phyloP scores from a whole-genome alignment of 1,140 invertebrate species.

The Aphidius ervi region DNA sequence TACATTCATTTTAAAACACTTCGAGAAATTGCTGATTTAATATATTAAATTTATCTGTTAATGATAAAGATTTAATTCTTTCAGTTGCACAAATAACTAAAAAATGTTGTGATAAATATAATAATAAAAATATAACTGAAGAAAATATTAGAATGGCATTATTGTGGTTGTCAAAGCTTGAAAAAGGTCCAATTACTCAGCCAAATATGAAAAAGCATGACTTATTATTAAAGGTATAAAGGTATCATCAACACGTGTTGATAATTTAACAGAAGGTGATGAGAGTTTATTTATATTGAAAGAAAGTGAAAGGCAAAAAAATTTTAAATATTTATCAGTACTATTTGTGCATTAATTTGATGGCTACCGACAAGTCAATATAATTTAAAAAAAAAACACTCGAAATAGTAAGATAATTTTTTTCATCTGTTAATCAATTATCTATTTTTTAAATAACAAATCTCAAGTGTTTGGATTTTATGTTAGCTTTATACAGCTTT shows the following conservation, averaged over 20 bases:
- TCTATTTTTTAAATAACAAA: too few species aligned
- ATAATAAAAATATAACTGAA: constrained; percentile 34
- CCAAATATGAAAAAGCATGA: constrained; percentile 26
- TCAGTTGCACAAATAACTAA: constrained; percentile 34
- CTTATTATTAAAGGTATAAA: constrained; percentile 44
- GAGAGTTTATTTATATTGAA: constrained; percentile 41
- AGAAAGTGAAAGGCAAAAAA: constrained; percentile 42
- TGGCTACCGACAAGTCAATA: too few species aligned
- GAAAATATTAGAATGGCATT: constrained; percentile 39
- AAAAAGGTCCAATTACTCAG: constrained; percentile 30
- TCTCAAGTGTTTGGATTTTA: too few species aligned
- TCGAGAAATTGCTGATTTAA: constrained; percentile 37
- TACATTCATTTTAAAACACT: constrained; percentile 45
- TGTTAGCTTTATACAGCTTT: too few species aligned
- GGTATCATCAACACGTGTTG: constrained; percentile 26
- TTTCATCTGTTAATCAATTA: too few species aligned
- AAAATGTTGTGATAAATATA: constrained; percentile 32
- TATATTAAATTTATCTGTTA: constrained; percentile 31
- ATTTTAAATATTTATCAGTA: constrained; percentile 26
- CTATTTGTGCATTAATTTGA: constrained; percentile 30
- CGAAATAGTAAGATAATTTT: too few species aligned
- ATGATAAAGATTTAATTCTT: constrained; percentile 34
- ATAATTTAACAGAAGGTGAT: constrained; percentile 41
- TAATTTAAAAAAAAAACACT: too few species aligned
- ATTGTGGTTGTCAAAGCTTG: constrained; percentile 36